Conservation (phyloP, 2,113 vertebrate genomes). For the Notechis scutatus region DNA sequence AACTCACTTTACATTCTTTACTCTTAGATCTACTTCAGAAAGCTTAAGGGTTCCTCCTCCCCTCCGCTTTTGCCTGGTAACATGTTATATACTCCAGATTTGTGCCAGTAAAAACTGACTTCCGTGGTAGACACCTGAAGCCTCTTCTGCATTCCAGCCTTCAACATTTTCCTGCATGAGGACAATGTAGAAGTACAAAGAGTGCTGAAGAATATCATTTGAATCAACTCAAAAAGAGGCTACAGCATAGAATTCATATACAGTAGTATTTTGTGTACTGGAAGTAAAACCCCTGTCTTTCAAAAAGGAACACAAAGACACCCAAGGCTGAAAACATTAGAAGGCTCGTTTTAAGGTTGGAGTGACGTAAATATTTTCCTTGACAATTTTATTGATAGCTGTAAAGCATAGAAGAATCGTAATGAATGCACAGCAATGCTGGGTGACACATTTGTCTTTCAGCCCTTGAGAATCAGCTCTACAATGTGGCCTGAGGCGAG, state of each 20-base stretch:
- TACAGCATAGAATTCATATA: accelerated
- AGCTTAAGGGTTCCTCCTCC: neutral
- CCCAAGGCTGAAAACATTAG: constrained; percentile 21
- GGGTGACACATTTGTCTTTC: constrained; percentile 10
- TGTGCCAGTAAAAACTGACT: neutral
- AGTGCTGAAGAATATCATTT: neutral
- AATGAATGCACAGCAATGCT: neutral
- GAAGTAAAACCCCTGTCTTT: neutral
- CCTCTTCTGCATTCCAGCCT: neutral
- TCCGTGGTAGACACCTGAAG: constrained; percentile 1
- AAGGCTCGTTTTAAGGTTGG: neutral
- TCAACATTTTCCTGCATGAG: neutral
- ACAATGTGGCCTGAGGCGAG: constrained; percentile 22
- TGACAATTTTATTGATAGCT: constrained; percentile 37
- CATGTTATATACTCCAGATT: neutral
- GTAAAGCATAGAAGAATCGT: constrained; percentile 18
- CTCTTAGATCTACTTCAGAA: neutral
- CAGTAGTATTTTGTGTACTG: neutral
- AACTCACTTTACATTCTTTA: neutral
- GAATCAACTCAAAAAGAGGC: neutral
- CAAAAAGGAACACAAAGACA: neutral
- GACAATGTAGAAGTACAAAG: neutral
- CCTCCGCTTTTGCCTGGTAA: neutral
- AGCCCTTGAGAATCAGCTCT: constrained; percentile 20
- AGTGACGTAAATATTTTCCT: constrained; percentile 20